Conservation (phyloP, 2,797 vertebrate genomes). For the Cuculus canorus region DNA sequence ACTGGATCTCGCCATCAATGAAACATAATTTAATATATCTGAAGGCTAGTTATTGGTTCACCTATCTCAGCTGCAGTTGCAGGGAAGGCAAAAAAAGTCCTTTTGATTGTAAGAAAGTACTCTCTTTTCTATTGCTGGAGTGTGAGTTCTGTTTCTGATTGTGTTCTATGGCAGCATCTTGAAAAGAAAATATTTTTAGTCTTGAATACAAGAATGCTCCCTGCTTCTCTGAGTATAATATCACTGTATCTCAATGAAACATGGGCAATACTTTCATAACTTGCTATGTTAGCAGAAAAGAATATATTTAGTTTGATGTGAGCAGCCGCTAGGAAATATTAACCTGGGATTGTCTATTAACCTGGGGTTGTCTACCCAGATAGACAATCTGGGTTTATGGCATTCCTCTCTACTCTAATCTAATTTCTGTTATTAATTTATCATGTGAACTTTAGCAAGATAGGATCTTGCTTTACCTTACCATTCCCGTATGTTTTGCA, state of each 20-base stretch:
- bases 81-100: background rate
- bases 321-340: background rate
- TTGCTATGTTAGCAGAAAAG: background rate
- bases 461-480: background rate
- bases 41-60: slow-evolving; percentile 38
- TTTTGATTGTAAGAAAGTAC: slow-evolving; percentile 1
- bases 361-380: background rate
- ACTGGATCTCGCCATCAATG: slow-evolving; percentile 51
- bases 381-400: background rate
- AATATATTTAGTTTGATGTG: background rate
- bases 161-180: background rate
- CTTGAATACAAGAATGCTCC: background rate
- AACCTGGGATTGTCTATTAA: background rate
- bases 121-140: background rate
- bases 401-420: background rate
- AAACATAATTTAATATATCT: slow-evolving; percentile 58
- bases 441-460: background rate
- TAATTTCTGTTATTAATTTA: background rate
- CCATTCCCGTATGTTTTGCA: background rate
- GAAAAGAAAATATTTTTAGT: slow-evolving; percentile 33
- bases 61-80: background rate
- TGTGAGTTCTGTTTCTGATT: background rate
- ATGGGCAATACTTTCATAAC: background rate
- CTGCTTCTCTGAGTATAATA: background rate
- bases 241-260: background rate